Base-by-base conservation (phyloP, 2,113 vertebrate species). In the Synodontis membranacea region DNA sequence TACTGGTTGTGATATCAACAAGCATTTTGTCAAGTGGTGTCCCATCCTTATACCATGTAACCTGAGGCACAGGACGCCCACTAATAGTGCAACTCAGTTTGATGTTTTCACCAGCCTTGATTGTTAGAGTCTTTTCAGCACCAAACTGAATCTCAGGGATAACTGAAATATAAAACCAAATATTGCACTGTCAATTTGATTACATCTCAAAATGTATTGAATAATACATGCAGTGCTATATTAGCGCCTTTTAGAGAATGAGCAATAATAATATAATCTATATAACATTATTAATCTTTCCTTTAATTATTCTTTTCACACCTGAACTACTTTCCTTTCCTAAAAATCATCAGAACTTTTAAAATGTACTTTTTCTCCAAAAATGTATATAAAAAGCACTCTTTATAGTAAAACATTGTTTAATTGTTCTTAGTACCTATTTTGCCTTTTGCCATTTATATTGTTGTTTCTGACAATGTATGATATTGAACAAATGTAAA, bases 1-100 rank as follows among this genome's bases (percentile, higher is more conserved):
- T 96, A 83, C 92, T 94, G 81, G 94, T 96, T 19, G 94, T 97
- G 88, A 99, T 96, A 91, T 98, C 98, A 86, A 97, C 95, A 93
- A 96, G 95, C 88, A 88, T 96, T 91, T 97, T 98, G 87, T 99
- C 97, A 75, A 99, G 96, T 93, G 99, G 97, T 87, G 94, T 95
- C 87, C 97, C 97, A 84, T 99, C 97, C 91, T 96, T 99, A 92
- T 96, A 96, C 98, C 98, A 99, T 46, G 95, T 92, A 82, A 99
- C 95, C 89, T 97, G 96, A 89, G 98, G 98, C 86, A 99, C 94
- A 86, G 98, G 98, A 25, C 98, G 95, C 83, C 98, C 98, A 86
- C 91, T 96, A 87, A 99, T 96, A 81, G 93, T 92, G 93, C 96
- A 98, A 92, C 94, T 94, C 50, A 99, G 94, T 89, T 93, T 95